Evolutionary conservation across 1,140 invertebrate species (phyloP), one percentile per base, ranked within the genome.

Genomic region (Lithobius niger): DNA sequence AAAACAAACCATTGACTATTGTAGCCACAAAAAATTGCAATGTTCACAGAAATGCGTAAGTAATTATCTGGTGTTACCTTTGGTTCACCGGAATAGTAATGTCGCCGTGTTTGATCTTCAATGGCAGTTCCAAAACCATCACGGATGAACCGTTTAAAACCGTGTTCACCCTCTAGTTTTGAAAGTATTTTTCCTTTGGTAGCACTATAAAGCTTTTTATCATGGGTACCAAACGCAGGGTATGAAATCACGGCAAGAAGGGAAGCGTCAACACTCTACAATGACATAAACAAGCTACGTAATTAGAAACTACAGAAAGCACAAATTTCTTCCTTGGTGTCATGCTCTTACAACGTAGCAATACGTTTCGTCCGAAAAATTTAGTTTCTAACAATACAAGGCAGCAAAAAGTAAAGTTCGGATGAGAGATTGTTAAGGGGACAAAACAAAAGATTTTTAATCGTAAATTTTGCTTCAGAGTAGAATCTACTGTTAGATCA

Each of bases 201-300:
- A 65, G 85, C 77, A 49, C 80, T 79, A 51, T 90, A 88, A 0
- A 97, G 69, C 27, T 81, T 72, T 62, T 93, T 85, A 73, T 97
- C 94, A 63, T 99, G 96, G 13, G 94, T 96, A 0, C 90, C 93
- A 78, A 99, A 99, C 2, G 88, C 90, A 27, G 97, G 97, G 76
- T 94, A 99, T 15, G 91, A 93, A 61, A 99, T 83, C 1, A 92
- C 94, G 10, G 90, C 80, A 24, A 99, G 65, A 16, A 99, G 73
- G 4, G 90, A 82, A 2, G 83, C 81, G 77, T 98, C 94, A 10
- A 92, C 91, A 62, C 78, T 78, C 74, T 79, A 64, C 54, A 57
- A 59, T 56, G 49, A 43, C 27, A 65, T 61, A 59, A 56, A 55
- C 54, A 58, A 59, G 15, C 16, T 56, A 27, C 1, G 15, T 40